Evolutionary conservation across 2,888 invertebrate genomes (phyloP).

Genomic region (Oxycera nigricornis): DNA sequence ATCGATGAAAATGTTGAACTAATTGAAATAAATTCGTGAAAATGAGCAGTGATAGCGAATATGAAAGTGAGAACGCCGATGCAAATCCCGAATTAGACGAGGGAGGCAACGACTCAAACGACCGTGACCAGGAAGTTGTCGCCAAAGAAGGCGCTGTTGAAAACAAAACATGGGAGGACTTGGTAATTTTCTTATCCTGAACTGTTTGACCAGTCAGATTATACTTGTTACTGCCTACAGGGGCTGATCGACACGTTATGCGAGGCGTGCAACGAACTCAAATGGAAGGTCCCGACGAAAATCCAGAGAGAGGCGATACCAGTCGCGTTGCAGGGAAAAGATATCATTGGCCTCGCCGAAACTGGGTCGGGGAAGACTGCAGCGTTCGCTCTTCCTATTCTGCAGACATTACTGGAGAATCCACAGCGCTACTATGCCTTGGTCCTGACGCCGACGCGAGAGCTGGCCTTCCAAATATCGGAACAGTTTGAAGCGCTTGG

Average conservation of each 20-base stretch:
- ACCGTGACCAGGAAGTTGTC: too few relatives aligned
- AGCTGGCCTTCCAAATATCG: slow-evolving; percentile 96
- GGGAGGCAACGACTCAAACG: slow-evolving; percentile 49
- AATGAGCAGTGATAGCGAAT: slow-evolving; percentile 31
- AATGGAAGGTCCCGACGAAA: slow-evolving; percentile 94
- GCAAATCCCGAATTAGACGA: slow-evolving; percentile 42
- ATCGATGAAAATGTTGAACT: too few relatives aligned
- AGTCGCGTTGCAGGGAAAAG: slow-evolving; percentile 84
- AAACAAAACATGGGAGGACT: slow-evolving; percentile 66
- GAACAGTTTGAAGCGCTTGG: slow-evolving; percentile 98
- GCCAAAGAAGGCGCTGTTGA: slow-evolving; percentile 46
- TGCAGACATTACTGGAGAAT: slow-evolving; percentile 87
- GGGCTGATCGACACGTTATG: slow-evolving; percentile 90
- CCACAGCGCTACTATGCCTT: slow-evolving; percentile 95
- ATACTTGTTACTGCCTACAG: slow-evolving; percentile 63
- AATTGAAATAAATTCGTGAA: too few relatives aligned
- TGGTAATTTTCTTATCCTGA: slow-evolving; percentile 62
- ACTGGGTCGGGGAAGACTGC: slow-evolving; percentile 91
- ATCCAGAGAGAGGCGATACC: slow-evolving; percentile 96
- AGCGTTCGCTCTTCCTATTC: slow-evolving; percentile 95
- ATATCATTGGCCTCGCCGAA: slow-evolving; percentile 72
- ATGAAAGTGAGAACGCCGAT: slow-evolving; percentile 20
- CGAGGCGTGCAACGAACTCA: slow-evolving; percentile 88
- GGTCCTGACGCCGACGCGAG: slow-evolving; percentile 94
- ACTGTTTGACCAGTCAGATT: background rate